A percentile compares a stretch with the other conserved stretches of the same genome.
phyloP scores from a whole-genome alignment of 1,140 invertebrate species.

The Notospermus geniculatus region DNA sequence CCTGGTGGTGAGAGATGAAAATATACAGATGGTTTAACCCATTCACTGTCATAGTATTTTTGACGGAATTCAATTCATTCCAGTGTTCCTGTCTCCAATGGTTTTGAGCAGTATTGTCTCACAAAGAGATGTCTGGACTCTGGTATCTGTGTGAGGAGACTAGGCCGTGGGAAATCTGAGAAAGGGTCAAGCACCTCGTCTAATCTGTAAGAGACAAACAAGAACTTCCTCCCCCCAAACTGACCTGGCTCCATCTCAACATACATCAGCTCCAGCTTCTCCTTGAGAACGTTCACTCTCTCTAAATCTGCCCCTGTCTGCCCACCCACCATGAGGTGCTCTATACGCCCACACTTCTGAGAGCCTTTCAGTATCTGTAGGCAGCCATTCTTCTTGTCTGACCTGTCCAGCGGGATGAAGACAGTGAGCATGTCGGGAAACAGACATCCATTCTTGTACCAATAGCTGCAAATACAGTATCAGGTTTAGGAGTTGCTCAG shows the following conservation, averaged over 20 bases:
- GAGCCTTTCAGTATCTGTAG: constrained; percentile 42
- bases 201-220: too few species aligned
- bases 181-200: too few species aligned
- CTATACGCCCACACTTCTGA: constrained; percentile 42
- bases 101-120: too few species aligned
- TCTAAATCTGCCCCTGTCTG: constrained; percentile 39
- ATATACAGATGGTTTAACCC: too few species aligned
- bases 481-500: too few species aligned
- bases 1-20: constrained; percentile 11
- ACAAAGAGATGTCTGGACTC: too few species aligned
- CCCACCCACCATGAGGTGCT: constrained; percentile 36
- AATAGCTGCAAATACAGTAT: constrained; percentile 38
- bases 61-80: background rate
- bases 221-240: too few species aligned
- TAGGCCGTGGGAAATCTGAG: too few species aligned
- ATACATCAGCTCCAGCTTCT: constrained; percentile 24
- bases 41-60: too few species aligned
- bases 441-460: constrained; percentile 51
- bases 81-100: background rate
- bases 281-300: constrained; percentile 32
- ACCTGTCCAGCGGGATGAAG: constrained; percentile 47
- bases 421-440: constrained; percentile 49
- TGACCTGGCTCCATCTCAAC: constrained; percentile 44
- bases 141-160: too few species aligned
- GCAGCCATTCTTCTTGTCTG: constrained; percentile 44